Evolutionary conservation across 2,113 vertebrate species (phyloP).

Genomic region (Cheilinus undulatus): DNA sequence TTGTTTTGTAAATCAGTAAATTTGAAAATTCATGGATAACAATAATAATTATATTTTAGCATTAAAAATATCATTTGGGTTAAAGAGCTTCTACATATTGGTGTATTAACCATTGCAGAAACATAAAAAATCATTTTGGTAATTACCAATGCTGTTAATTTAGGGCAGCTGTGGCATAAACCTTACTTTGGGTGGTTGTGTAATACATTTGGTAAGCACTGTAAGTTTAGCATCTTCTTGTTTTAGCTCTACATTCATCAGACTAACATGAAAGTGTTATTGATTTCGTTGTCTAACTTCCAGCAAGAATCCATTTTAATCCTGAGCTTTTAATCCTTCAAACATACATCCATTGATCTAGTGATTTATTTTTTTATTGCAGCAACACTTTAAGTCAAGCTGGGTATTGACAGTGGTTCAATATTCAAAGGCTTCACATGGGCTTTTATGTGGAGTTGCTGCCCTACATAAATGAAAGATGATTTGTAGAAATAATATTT

Average conservation of each 20-base stretch:
- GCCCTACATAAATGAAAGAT: slow-evolving; percentile 5
- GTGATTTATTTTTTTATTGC: background rate
- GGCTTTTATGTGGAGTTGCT: background rate
- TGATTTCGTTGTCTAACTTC: background rate
- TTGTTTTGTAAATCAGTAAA: no score
- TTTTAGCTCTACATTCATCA: background rate
- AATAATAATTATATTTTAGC: no score
- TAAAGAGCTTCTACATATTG: no score
- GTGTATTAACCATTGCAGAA: no score
- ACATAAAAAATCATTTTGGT: no score
- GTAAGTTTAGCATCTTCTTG: background rate
- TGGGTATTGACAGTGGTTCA: background rate
- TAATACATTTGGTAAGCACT: no score
- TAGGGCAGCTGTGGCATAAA: no score
- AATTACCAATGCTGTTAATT: no score
- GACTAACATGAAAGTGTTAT: background rate
- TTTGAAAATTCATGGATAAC: no score
- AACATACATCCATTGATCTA: background rate
- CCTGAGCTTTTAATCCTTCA: background rate
- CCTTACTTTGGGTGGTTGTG: no score
- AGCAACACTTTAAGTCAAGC: background rate
- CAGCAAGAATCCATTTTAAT: slow-evolving; percentile 1
- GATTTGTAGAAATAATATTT: background rate
- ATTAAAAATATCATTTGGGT: no score
- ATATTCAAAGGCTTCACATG: background rate